Percentiles rank a stretch among this genome's conserved stretches.
These are phyloP conservation scores for Astyanax mexicanus DNA, from an alignment of 2,797 vertebrate genomes.

Conservation along the genomic window DNA sequence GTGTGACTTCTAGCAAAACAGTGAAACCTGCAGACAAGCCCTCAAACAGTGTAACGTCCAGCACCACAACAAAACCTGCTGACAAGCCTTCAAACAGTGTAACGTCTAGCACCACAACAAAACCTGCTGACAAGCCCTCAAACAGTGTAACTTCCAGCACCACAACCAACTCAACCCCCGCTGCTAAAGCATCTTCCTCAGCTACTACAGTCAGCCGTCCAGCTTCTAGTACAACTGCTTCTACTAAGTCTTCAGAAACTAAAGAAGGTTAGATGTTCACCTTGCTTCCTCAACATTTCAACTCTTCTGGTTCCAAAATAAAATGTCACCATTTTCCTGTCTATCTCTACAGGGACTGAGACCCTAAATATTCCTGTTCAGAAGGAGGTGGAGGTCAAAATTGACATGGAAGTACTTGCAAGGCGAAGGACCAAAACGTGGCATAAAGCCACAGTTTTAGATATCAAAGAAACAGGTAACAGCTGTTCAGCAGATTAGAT, in stretches of 20 bases:
- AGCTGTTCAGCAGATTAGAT: not conserved
- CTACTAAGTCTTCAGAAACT: not conserved
- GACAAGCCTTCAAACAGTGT: too few species aligned
- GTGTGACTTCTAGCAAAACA: too few species aligned
- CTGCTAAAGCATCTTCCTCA: not conserved
- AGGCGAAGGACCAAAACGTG: slow-evolving; percentile 64
- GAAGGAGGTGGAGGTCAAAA: slow-evolving; percentile 61
- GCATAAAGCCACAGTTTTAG: slow-evolving; percentile 68
- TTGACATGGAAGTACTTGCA: slow-evolving; percentile 67
- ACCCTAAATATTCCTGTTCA: slow-evolving; percentile 30
- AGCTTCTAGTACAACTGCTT: not conserved
- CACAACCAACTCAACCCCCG: not conserved
- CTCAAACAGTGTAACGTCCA: too few species aligned
- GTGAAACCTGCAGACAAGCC: too few species aligned
- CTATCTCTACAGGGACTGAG: slow-evolving; percentile 46
- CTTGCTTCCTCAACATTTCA: not conserved
- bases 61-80: too few species aligned
- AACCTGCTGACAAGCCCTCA: slow-evolving; percentile 4
- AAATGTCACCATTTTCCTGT: not conserved
- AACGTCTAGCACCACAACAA: too few species aligned
- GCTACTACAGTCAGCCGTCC: not conserved
- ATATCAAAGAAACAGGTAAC: slow-evolving; percentile 66
- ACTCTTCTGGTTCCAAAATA: not conserved
- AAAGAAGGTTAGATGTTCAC: slow-evolving; percentile 26
- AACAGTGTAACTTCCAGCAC: not conserved